Evolutionary conservation across 2,888 invertebrate species (phyloP), one percentile per base, ranked within the genome.

Genomic region (Plagodis pulveraria): DNA sequence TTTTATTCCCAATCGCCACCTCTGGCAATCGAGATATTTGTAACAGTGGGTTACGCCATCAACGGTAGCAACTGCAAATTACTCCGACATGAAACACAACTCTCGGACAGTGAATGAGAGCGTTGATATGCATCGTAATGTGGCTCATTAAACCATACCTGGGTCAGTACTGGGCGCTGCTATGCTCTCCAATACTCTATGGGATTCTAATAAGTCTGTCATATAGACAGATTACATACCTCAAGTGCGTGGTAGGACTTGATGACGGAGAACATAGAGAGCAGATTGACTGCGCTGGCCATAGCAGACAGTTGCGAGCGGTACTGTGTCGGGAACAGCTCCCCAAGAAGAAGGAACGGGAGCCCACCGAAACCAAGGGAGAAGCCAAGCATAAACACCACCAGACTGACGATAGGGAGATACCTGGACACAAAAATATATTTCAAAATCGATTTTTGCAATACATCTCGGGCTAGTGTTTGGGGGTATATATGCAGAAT

Each of bases 321-420:
- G 72, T 94, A 89, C 50, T 94, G 89, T 0, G 92, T 74, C 52
- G 95, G 94, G 78, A 96, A 93, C 69, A 95, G 76, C 79, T 95
- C 95, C 0, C 95, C 93, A 64, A 95, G 90, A 61, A 95, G 78
- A 42, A 95, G 77, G 85, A 95, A 95, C 1, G 95, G 95, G 9
- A 95, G 86, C 0, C 94, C 94, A 0, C 94, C 94, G 74, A 94
- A 94, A 0, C 95, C 95, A 0, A 95, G 78, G 0, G 94, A 94
- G 83, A 94, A 95, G 0, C 94, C 94, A 44, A 94, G 68, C 87
- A 95, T 94, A 77, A 94, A 95, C 43, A 93, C 80, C 35, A 94
- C 89, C 40, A 95, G 78, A 62, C 94, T 94, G 1, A 77, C 75
- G 5, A 95, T 86, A 0, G 95, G 95, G 0, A 95, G 77, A 63